These are phyloP conservation scores for Cepaea nemoralis DNA, from an alignment of 1,140 invertebrate genomes.

Conservation along the genomic window DNA sequence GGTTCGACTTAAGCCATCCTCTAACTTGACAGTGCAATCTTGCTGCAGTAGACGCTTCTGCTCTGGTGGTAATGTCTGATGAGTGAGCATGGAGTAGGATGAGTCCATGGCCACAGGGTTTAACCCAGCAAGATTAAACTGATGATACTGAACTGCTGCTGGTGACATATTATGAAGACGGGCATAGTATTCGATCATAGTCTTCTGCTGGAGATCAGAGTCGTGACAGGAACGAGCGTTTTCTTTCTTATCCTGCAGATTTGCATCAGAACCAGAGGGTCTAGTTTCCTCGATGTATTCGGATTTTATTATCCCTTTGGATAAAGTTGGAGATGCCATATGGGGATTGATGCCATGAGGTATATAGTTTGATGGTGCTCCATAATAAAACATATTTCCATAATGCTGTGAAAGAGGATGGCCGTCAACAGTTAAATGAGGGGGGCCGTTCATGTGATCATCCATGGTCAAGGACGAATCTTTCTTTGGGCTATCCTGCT, in stretches of 20 bases:
- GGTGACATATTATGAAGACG: slow-evolving; percentile 44
- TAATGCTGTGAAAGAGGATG: slow-evolving; percentile 17
- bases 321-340: slow-evolving; percentile 28
- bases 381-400: slow-evolving; percentile 36
- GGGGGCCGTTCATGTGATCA: slow-evolving; percentile 49
- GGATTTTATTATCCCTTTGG: slow-evolving; percentile 13
- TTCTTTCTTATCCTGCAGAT: slow-evolving; percentile 27
- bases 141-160: slow-evolving; percentile 51
- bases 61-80: slow-evolving; percentile 11
- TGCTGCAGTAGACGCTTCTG: slow-evolving; percentile 60
- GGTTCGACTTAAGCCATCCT: slow-evolving; percentile 46
- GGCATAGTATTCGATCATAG: slow-evolving; percentile 45
- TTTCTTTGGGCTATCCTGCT: slow-evolving; percentile 73
- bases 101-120: slow-evolving; percentile 79
- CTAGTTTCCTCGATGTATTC: slow-evolving; percentile 23
- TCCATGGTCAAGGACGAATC: slow-evolving; percentile 73
- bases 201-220: slow-evolving; percentile 48
- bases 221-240: not conserved
- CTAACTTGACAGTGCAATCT: slow-evolving; percentile 23
- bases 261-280: not conserved
- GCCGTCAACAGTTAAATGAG: slow-evolving; percentile 30
- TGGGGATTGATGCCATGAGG: slow-evolving; percentile 13
- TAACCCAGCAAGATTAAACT: slow-evolving; percentile 73
- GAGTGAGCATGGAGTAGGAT: slow-evolving; percentile 73
- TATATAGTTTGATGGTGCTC: slow-evolving; percentile 15